These are phyloP conservation scores for Alviniconcha strummeri DNA, from an alignment of 2,888 invertebrate genomes.

Conservation along the genomic window DNA sequence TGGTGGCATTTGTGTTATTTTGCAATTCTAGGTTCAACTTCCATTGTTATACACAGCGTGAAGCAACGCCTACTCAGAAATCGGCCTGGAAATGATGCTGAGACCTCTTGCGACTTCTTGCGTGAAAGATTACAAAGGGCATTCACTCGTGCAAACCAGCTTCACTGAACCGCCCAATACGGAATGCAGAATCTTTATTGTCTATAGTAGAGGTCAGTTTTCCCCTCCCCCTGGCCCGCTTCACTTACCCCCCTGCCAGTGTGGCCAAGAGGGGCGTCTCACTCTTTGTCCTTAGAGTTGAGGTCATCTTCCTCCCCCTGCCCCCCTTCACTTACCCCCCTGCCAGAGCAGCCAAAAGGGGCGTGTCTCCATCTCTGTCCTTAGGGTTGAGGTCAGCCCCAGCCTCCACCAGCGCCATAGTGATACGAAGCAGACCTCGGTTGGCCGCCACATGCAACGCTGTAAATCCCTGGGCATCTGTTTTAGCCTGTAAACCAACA, in stretches of 20 bases:
- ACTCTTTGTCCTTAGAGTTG: conserved; percentile 14
- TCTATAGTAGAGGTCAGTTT: too few species aligned
- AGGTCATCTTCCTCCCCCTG: neutral
- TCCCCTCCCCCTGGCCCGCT: too few species aligned
- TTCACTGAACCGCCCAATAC: too few species aligned
- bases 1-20: too few species aligned
- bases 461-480: neutral
- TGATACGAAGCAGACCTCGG: conserved; percentile 6
- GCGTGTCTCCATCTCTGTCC: conserved; percentile 30
- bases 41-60: too few species aligned
- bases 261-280: conserved; percentile 24
- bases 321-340: conserved; percentile 11
- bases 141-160: too few species aligned
- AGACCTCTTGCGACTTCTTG: too few species aligned
- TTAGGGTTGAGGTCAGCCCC: conserved; percentile 1
- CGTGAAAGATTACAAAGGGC: too few species aligned
- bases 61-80: too few species aligned
- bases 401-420: neutral
- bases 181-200: too few species aligned
- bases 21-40: too few species aligned
- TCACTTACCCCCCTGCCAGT: conserved; percentile 17
- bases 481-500: conserved; percentile 9
- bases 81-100: too few species aligned
- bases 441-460: conserved; percentile 26
- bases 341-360: conserved; percentile 18